These are phyloP conservation scores for Onthophagus taurus DNA, from an alignment of 1,140 invertebrate species.

Conservation along the genomic window DNA sequence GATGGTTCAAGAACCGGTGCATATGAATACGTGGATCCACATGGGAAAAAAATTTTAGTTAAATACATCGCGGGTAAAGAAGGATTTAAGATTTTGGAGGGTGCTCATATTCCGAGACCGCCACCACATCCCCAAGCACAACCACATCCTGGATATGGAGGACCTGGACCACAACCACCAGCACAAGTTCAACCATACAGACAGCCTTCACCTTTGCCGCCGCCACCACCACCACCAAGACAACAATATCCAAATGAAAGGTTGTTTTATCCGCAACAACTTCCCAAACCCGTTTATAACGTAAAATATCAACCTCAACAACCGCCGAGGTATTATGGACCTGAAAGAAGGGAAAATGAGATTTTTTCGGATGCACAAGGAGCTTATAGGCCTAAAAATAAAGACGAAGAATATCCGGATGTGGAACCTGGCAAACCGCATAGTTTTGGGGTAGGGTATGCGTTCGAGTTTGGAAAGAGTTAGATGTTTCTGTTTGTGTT, in stretches of 20 bases:
- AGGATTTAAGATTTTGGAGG: slow-evolving; percentile 48
- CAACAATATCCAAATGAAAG: neutral
- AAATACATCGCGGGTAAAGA: slow-evolving; percentile 57
- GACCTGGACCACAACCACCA: neutral
- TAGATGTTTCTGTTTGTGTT: too few relatives aligned
- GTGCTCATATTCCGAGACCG: slow-evolving; percentile 39
- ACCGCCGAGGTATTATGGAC: slow-evolving; percentile 3
- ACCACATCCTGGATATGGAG: slow-evolving; percentile 8
- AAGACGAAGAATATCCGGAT: slow-evolving; percentile 24
- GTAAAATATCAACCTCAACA: neutral
- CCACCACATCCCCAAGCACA: slow-evolving; percentile 18
- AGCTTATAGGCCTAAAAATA: slow-evolving; percentile 13
- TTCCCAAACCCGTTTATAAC: neutral
- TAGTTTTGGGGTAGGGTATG: slow-evolving; percentile 48
- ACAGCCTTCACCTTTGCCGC: slow-evolving; percentile 2
- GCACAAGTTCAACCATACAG: slow-evolving; percentile 1
- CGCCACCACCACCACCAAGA: neutral
- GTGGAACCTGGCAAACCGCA: slow-evolving; percentile 41
- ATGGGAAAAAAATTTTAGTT: slow-evolving; percentile 45
- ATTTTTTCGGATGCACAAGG: neutral
- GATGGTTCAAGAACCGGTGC: slow-evolving; percentile 52
- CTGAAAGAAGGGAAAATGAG: slow-evolving; percentile 3
- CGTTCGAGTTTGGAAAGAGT: slow-evolving; percentile 47
- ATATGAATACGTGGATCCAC: slow-evolving; percentile 43
- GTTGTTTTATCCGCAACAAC: neutral